Percentiles rank a stretch among this genome's conserved stretches.
Evolutionary conservation across 2,797 vertebrate species (phyloP).

Genomic region (Oreonectes daqikongensis): DNA sequence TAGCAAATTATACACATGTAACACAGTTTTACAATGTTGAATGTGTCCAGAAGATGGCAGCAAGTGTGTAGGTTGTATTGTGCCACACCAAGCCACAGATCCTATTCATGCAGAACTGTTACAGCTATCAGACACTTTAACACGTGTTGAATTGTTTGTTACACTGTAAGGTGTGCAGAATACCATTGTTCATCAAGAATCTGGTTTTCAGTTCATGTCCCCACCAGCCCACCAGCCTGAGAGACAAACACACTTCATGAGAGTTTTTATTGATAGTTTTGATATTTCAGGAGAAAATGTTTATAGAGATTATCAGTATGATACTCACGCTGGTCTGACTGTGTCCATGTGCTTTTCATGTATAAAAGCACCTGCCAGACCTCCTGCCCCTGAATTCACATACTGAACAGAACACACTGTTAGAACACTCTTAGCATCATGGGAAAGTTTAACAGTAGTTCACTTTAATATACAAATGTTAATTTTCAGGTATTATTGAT

Average conservation of each 20-base stretch:
- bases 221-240: slow-evolving; percentile 92
- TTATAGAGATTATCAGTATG: neutral
- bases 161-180: neutral
- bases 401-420: slow-evolving; percentile 77
- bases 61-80: slow-evolving; percentile 10
- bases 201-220: slow-evolving; percentile 86
- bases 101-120: neutral
- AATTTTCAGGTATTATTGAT: too few species aligned
- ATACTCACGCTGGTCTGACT: slow-evolving; percentile 86
- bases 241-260: slow-evolving; percentile 35
- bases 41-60: slow-evolving; percentile 10
- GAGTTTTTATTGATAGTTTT: neutral
- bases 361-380: slow-evolving; percentile 86
- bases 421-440: neutral
- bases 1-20: neutral
- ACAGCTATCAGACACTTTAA: too few species aligned
- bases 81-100: too few species aligned
- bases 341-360: slow-evolving; percentile 83
- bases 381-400: slow-evolving; percentile 91
- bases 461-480: too few species aligned
- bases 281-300: neutral
- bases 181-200: slow-evolving; percentile 91
- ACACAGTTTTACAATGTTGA: too few species aligned
- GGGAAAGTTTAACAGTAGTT: neutral
- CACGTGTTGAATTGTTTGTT: neutral